Percentiles rank a stretch among this genome's conserved stretches.
Evolutionary conservation across 2,113 vertebrate genomes (phyloP).

Genomic region (Sterna hirundo): DNA sequence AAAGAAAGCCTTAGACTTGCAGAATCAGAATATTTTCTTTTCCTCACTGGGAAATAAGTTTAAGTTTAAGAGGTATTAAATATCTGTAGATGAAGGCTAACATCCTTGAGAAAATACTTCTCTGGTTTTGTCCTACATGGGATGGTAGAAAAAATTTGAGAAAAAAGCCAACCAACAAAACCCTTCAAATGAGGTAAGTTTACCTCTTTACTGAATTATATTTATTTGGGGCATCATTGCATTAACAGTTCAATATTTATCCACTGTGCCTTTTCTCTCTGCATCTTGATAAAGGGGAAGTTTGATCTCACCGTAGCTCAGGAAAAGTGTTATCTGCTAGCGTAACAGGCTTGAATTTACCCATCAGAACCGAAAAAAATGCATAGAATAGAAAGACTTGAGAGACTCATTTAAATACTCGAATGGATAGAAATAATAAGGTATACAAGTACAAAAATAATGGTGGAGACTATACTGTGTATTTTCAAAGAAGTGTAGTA

Average conservation of each 20-base stretch:
- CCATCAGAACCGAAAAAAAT: not conserved
- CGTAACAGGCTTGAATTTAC: not conserved
- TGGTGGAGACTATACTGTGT: not conserved
- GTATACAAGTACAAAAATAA: not conserved
- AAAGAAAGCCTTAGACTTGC: not conserved
- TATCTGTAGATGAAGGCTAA: not conserved
- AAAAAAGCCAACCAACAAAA: not conserved
- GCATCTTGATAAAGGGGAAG: not conserved
- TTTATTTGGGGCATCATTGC: not conserved
- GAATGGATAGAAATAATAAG: not conserved
- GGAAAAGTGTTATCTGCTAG: not conserved
- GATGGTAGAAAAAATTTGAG: not conserved
- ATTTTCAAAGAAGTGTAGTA: not conserved
- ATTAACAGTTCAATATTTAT: not conserved
- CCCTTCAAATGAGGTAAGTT: not conserved
- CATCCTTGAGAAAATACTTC: not conserved
- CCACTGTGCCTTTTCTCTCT: not conserved
- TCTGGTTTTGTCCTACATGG: not conserved
- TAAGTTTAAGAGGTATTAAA: not conserved
- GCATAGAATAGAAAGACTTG: not conserved
- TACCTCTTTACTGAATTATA: not conserved
- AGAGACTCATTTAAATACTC: not conserved
- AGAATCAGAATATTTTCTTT: not conserved
- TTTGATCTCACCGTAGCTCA: not conserved
- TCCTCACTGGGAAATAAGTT: not conserved